Base-by-base conservation (phyloP, 2,888 invertebrate genomes). In the Erebia epiphron region DNA sequence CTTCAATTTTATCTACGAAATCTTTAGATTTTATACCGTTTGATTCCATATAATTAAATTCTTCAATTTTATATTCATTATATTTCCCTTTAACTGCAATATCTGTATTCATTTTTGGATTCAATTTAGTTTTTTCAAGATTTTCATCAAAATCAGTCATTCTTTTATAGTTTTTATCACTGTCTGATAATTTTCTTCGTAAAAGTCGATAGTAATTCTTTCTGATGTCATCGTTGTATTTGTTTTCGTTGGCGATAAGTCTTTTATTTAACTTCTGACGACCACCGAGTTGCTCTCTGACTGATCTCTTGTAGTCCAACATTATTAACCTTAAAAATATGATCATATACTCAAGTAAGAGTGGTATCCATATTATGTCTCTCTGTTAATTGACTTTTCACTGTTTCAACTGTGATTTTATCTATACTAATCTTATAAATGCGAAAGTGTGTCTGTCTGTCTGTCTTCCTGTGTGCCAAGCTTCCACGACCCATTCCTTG, bases 271-370 rank as follows among this genome's bases (percentile, higher is more conserved):
- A 1, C n/a, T 70, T 71, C 13, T 49, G 18, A 10, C 64, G 16
- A 16, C 50, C 43, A 11, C 73, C 67, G 0, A 73, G 26, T 58
- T 73, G 69, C 14, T 75, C 68, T 62, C 60, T 52, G 11, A 73
- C 16, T 2, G 72, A 58, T 11, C 57, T 74, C 16, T 72, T 72
- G 50, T 73, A 75, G 41, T 75, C 75, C n/a, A 58, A n/a, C 70
- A 68, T 70, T 21, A 70, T 72, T 21, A 74, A 54, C 43, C 74
- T 74, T 50, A 0, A 66, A 70, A 21, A 16, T 1, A 57, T 62
- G 18, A 1, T 14, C 13, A 14, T 13, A 11, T 13, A 14, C 13
- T 49, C 49, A 49, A 49, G 46, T 14, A 4, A 14, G 13, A 2
- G 49, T 49, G 49, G 14, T 49, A 35, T 35, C 35, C 35, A 7